Evolutionary conservation across 2,113 vertebrate species (phyloP).

Genomic region (Grammomys dolichurus): DNA sequence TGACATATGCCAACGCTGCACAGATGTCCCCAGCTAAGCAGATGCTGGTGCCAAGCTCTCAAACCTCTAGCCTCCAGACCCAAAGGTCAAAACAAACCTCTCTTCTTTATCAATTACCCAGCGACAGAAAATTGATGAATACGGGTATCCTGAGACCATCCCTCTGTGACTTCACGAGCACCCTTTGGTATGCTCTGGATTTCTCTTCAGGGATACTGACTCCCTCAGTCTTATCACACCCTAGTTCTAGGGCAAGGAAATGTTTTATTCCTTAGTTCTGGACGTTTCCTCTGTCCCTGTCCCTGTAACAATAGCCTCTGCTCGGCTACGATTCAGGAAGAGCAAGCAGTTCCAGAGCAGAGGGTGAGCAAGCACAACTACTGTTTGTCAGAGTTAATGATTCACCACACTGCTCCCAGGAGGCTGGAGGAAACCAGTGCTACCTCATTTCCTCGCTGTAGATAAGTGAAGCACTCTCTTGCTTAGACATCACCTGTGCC

Average conservation of each 20-base stretch:
- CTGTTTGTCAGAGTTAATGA: slow-evolving; percentile 68
- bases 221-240: background rate
- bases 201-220: background rate
- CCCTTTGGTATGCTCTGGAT: background rate
- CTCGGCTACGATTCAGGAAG: background rate
- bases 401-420: slow-evolving; percentile 27
- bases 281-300: background rate
- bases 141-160: background rate
- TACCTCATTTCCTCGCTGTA: background rate
- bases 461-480: background rate
- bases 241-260: background rate
- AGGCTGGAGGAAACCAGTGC: background rate
- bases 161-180: background rate
- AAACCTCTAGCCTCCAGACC: background rate
- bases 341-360: background rate
- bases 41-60: background rate
- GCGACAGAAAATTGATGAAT: background rate
- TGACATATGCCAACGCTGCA: background rate
- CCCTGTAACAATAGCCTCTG: background rate
- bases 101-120: background rate
- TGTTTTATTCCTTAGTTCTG: background rate
- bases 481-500: too few species aligned
- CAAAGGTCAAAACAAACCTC: background rate
- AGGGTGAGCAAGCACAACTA: background rate
- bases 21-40: background rate